Conservation (phyloP, 2,888 invertebrate genomes). For the Apotomis betuletana region DNA sequence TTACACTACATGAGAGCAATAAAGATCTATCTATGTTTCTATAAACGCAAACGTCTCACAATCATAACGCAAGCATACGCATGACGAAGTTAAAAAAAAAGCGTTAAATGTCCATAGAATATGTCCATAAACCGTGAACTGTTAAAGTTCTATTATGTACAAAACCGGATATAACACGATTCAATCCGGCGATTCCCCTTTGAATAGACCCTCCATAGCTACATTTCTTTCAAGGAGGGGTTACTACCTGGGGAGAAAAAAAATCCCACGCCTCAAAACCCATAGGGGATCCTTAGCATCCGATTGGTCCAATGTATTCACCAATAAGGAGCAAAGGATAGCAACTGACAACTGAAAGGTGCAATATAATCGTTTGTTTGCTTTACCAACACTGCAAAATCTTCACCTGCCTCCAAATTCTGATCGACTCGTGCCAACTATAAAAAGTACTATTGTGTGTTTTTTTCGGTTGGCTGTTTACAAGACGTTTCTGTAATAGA, state of each 20-base stretch:
- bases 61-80: not conserved
- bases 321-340: conserved; percentile 31
- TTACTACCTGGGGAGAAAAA: conserved; percentile 31
- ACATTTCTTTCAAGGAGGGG: conserved; percentile 22
- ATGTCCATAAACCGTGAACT: not conserved
- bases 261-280: conserved; percentile 34
- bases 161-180: conserved; percentile 19
- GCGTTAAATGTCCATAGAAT: not conserved
- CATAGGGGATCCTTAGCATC: conserved; percentile 10
- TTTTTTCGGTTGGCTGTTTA: conserved; percentile 9
- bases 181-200: conserved; percentile 2
- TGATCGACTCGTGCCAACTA: not conserved
- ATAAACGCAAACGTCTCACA: too few relatives aligned
- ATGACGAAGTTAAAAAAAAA: not conserved
- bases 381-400: conserved; percentile 19
- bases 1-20: too few relatives aligned
- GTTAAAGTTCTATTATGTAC: conserved; percentile 11
- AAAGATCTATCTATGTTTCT: too few relatives aligned
- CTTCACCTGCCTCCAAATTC: conserved; percentile 27
- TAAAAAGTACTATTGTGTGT: not conserved
- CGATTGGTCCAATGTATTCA: conserved; percentile 33
- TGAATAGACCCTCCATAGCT: conserved; percentile 22
- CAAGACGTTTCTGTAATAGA: not conserved
- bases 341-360: conserved; percentile 26
- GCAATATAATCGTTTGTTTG: conserved; percentile 34